Percentiles rank a stretch among this genome's conserved stretches.
phyloP scores from a whole-genome alignment of 1,140 invertebrate genomes.

The Drosophila lacertosa region DNA sequence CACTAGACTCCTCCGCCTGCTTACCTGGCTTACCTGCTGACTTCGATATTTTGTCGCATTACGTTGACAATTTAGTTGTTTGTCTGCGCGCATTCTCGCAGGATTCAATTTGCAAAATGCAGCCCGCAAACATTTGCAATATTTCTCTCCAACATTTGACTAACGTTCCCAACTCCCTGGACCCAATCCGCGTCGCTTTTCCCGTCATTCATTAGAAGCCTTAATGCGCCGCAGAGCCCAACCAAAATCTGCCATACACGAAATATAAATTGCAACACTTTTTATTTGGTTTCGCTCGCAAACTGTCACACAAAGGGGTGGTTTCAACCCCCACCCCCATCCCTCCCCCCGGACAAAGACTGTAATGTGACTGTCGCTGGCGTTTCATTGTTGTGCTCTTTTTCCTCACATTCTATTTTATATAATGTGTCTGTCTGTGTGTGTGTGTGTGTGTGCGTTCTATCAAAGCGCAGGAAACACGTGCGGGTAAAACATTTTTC shows the following conservation, averaged over 20 bases:
- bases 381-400: conserved; percentile 82
- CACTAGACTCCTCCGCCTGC: neutral
- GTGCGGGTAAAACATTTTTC: conserved; percentile 82
- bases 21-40: conserved; percentile 54
- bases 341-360: conserved; percentile 20
- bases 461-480: conserved; percentile 80
- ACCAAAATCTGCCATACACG: conserved; percentile 13
- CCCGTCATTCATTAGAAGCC: conserved; percentile 60
- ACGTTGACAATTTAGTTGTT: conserved; percentile 83
- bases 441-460: conserved; percentile 48
- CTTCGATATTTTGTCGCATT: conserved; percentile 82
- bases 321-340: neutral
- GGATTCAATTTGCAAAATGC: conserved; percentile 75
- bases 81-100: conserved; percentile 74
- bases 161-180: neutral
- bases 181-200: neutral
- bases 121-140: conserved; percentile 65
- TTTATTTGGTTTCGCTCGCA: conserved; percentile 42
- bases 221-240: conserved; percentile 49
- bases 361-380: conserved; percentile 67
- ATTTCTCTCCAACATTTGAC: conserved; percentile 44
- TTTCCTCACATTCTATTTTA: conserved; percentile 71
- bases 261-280: conserved; percentile 55
- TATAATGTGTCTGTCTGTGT: conserved; percentile 68
- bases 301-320: conserved; percentile 50